Evolutionary conservation across 2,888 invertebrate species (phyloP).

Genomic region (Phalera bucephala): DNA sequence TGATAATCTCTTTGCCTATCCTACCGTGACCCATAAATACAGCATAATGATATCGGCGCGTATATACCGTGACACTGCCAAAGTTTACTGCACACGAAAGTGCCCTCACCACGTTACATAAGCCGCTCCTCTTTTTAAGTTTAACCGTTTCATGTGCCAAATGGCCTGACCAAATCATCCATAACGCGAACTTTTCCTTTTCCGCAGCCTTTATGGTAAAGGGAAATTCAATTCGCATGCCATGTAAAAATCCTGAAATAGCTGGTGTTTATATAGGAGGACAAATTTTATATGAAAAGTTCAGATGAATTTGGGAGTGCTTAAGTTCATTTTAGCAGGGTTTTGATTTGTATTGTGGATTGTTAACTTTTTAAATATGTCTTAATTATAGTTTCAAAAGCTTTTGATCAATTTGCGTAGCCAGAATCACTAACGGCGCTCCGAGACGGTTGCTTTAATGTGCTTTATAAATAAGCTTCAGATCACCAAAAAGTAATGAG

Average conservation of each 20-base stretch:
- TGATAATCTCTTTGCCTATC: neutral
- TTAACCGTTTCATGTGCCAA: conserved; percentile 47
- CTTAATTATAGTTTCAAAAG: too few species aligned
- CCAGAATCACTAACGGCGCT: too few species aligned
- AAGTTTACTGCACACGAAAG: conserved; percentile 41
- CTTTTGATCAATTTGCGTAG: too few species aligned
- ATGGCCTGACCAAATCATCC: conserved; percentile 56
- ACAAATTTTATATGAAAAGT: conserved; percentile 9
- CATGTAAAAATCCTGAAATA: conserved; percentile 40
- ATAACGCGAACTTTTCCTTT: conserved; percentile 53
- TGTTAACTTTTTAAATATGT: too few species aligned
- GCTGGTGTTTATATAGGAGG: conserved; percentile 17
- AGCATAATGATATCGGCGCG: conserved; percentile 12
- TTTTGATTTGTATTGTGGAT: too few species aligned
- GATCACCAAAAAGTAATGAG: too few species aligned
- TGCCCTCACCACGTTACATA: conserved; percentile 41
- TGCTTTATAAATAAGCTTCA: too few species aligned
- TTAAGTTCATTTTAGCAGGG: too few species aligned
- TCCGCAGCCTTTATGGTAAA: conserved; percentile 39
- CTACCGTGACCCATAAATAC: conserved; percentile 1
- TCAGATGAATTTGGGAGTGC: too few species aligned
- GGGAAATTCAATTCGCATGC: conserved; percentile 53
- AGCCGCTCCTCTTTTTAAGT: conserved; percentile 49
- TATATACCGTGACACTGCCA: conserved; percentile 30
- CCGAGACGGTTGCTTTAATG: too few species aligned